Base-by-base conservation (phyloP, 1,140 invertebrate species). In the Rhyzopertha dominica region DNA sequence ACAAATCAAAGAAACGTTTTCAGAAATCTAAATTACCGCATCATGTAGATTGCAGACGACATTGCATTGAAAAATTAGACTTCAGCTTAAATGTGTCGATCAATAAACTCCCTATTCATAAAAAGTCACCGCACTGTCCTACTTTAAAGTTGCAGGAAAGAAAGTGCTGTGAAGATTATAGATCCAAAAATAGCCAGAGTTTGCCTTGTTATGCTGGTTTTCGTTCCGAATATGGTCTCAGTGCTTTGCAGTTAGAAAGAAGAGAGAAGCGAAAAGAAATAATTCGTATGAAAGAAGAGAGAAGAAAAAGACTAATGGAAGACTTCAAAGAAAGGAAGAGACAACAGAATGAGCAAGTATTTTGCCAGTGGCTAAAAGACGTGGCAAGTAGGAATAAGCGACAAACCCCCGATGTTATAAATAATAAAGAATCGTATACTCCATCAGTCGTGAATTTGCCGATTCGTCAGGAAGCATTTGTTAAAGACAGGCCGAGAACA, bases 211-310 rank as follows among this genome's bases (percentile, higher is more conserved):
- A 67, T 39, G 53, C 55, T 14, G 65, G 65, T 4, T 51, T 47
- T 10, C 42, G 57, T 30, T 67, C 65, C 0, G 65, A 67, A 51
- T 67, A 67, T 32, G 65, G 65, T 5, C 43, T 67, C 25, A 65
- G 46, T 19, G 56, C 46, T 14, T 19, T 40, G 22, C 59, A 66
- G 46, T 40, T 65, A 18, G 54, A 62, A 42, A 56, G 49, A 25
- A 47, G 55, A 17, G 28, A 56, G 32, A 47, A 46, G 43, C 49
- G 52, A 4, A 59, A 49, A 32, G 50, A 61, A 47, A 44, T 53
- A 31, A 37, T 56, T 25, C 56, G 54, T 42, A 18, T 56, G 5
- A 56, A 49, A 32, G 55, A 59, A 43, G 41, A 57, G 22, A 54
- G 49, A 34, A 47, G 58, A 16, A 47, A 56, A 52, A 29, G 53